A percentile compares a stretch with the other conserved stretches of the same genome.
These are phyloP conservation scores for Lamellibrachia columna DNA, from an alignment of 2,888 invertebrate genomes.

Conservation along the genomic window DNA sequence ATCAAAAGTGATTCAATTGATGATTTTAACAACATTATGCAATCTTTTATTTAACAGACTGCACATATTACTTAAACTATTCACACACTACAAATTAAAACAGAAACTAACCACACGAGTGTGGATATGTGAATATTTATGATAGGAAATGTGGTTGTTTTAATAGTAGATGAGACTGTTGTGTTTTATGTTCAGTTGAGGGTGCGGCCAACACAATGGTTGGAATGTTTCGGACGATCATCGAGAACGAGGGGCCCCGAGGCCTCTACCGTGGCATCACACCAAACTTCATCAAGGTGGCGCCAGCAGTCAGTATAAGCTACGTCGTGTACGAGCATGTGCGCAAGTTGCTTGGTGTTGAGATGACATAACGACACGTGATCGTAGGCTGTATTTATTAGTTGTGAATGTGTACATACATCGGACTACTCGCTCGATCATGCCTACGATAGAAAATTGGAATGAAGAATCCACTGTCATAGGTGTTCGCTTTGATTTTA, in stretches of 20 bases:
- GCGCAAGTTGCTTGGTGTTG: conserved; percentile 55
- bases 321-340: conserved; percentile 92
- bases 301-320: conserved; percentile 97
- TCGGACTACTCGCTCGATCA: not conserved
- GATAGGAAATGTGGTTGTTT: too few species aligned
- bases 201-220: conserved; percentile 37
- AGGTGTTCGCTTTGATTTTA: not conserved
- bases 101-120: too few species aligned
- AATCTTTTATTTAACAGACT: too few species aligned
- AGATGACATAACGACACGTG: conserved; percentile 41
- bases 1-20: too few species aligned
- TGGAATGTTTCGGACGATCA: conserved; percentile 53
- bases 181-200: not conserved
- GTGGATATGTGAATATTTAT: too few species aligned
- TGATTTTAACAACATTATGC: too few species aligned
- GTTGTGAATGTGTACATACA: not conserved
- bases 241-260: conserved; percentile 78
- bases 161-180: too few species aligned
- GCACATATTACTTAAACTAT: too few species aligned
- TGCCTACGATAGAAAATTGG: not conserved
- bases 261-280: conserved; percentile 97
- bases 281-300: conserved; percentile 96
- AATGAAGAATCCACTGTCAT: not conserved
- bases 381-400: not conserved
- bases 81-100: too few species aligned